A percentile compares a stretch with the other conserved stretches of the same genome.
These are phyloP conservation scores for Drosophila leonis DNA, from an alignment of 2,888 invertebrate genomes.

Conservation along the genomic window DNA sequence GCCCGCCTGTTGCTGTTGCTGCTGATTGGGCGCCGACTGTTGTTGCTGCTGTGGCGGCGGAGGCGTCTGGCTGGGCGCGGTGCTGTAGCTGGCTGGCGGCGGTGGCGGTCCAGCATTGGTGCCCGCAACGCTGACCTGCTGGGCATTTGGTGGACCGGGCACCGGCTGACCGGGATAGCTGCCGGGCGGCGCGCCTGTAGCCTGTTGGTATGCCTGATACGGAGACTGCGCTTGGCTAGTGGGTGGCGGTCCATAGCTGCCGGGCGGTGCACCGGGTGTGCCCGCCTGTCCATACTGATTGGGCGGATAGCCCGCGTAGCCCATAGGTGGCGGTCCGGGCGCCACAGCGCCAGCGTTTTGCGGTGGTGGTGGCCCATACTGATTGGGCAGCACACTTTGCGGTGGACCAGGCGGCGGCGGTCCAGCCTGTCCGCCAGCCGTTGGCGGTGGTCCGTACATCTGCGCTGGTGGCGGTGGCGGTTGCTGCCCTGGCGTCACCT, in stretches of 20 bases:
- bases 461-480: conserved; percentile 85
- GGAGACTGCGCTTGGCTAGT: conserved; percentile 83
- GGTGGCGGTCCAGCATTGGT: conserved; percentile 69
- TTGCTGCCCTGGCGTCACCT: conserved; percentile 75
- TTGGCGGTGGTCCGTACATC: conserved; percentile 84
- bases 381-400: conserved; percentile 60
- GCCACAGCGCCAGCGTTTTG: conserved; percentile 60
- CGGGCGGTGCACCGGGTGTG: conserved; percentile 79
- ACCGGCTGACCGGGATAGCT: conserved; percentile 80
- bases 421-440: conserved; percentile 86
- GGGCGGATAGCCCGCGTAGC: conserved; percentile 73
- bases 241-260: conserved; percentile 85
- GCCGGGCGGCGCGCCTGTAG: conserved; percentile 73
- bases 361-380: conserved; percentile 76
- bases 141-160: conserved; percentile 66
- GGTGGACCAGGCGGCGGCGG: conserved; percentile 82
- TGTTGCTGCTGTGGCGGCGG: conserved; percentile 72
- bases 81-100: conserved; percentile 85
- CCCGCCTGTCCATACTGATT: conserved; percentile 67
- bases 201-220: conserved; percentile 85
- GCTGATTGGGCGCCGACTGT: conserved; percentile 84
- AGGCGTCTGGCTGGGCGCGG: conserved; percentile 86
- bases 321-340: conserved; percentile 77
- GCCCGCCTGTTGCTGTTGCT: conserved; percentile 49
- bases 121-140: conserved; percentile 74